phyloP scores from a whole-genome alignment of 2,113 vertebrate species.

The Oenanthe melanoleuca region DNA sequence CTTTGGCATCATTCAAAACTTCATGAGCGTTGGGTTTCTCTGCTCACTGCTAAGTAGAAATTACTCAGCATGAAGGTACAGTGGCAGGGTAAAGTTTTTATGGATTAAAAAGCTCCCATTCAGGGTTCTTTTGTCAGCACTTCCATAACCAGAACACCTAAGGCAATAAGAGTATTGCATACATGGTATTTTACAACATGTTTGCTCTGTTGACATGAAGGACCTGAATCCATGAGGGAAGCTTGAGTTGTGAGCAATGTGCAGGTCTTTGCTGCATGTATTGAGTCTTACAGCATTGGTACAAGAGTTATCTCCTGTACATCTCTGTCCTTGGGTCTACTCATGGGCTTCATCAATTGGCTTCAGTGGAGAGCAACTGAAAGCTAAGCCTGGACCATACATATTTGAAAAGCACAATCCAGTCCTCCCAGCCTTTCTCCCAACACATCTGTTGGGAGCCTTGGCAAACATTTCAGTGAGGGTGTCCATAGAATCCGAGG shows the following conservation, averaged over 20 bases:
- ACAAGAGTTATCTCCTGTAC: background rate
- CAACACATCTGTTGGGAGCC: background rate
- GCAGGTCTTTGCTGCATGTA: background rate
- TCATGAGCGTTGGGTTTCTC: background rate
- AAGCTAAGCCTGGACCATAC: background rate
- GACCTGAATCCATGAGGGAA: background rate
- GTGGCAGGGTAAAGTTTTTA: background rate
- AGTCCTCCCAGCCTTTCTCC: background rate
- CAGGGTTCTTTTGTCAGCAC: background rate
- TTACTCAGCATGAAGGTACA: background rate
- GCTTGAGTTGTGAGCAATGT: background rate
- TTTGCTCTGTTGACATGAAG: background rate
- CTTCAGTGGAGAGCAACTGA: background rate
- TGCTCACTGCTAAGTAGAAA: background rate
- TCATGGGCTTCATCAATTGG: background rate
- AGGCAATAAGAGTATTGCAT: background rate
- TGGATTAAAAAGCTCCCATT: constrained; percentile 7
- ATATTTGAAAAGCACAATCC: background rate
- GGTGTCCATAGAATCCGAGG: background rate
- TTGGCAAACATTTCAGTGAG: background rate
- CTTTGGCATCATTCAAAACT: background rate
- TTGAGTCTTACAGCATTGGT: background rate
- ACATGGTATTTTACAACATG: background rate
- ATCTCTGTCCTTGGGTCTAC: background rate
- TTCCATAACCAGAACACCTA: background rate